These are phyloP conservation scores for Brachionus manjavacas DNA, from an alignment of 1,140 invertebrate genomes.

Conservation along the genomic window DNA sequence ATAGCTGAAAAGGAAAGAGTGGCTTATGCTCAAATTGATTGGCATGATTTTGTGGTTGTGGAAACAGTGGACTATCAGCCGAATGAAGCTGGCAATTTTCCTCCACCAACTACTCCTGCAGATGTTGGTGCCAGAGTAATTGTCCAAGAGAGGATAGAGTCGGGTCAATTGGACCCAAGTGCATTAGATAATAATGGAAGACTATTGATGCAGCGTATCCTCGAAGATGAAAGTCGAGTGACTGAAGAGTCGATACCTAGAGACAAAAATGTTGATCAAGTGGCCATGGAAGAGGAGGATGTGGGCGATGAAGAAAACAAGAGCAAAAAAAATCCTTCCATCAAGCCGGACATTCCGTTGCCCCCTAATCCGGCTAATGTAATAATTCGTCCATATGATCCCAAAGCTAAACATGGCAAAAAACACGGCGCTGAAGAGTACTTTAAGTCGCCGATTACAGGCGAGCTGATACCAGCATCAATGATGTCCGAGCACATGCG, in stretches of 20 bases:
- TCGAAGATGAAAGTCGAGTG: slow-evolving; percentile 34
- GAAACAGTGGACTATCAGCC: slow-evolving; percentile 98
- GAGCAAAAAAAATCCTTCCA: slow-evolving; percentile 43
- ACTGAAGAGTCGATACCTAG: neutral
- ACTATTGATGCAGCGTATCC: slow-evolving; percentile 11
- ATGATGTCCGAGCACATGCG: slow-evolving; percentile 97
- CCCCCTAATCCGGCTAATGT: slow-evolving; percentile 72
- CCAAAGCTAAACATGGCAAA: slow-evolving; percentile 64
- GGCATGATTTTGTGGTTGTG: slow-evolving; percentile 99
- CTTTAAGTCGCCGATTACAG: slow-evolving; percentile 94
- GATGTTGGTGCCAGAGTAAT: slow-evolving; percentile 90
- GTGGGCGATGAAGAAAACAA: slow-evolving; percentile 61
- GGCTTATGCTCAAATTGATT: slow-evolving; percentile 95
- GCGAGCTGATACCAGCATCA: slow-evolving; percentile 88
- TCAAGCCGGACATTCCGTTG: slow-evolving; percentile 61
- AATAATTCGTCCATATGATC: slow-evolving; percentile 94
- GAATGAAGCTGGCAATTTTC: slow-evolving; percentile 77
- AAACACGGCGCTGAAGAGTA: slow-evolving; percentile 72
- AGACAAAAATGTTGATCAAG: slow-evolving; percentile 26
- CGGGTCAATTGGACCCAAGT: neutral
- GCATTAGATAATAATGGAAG: slow-evolving; percentile 20
- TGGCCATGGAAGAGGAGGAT: slow-evolving; percentile 57
- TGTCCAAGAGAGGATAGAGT: slow-evolving; percentile 65
- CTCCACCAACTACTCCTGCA: slow-evolving; percentile 85
- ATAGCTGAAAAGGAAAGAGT: slow-evolving; percentile 84